phyloP scores from a whole-genome alignment of 2,888 invertebrate genomes.

The Bedellia somnulentella region DNA sequence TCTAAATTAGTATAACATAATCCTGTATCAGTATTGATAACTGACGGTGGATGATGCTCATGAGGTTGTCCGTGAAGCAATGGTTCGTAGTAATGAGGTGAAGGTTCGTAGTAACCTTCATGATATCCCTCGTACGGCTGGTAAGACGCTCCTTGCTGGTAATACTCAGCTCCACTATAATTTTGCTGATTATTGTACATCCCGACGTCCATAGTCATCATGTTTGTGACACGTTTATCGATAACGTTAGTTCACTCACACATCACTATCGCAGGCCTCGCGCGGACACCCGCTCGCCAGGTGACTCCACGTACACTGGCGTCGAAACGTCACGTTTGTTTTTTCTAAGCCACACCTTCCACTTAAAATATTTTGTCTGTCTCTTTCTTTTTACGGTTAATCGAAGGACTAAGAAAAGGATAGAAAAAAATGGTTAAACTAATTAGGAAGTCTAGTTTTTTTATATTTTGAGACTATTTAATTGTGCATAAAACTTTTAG shows the following conservation, averaged over 20 bases:
- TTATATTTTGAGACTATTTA: no score
- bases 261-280: slow-evolving; percentile 33
- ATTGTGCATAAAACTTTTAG: no score
- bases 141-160: slow-evolving; percentile 47
- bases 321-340: slow-evolving; percentile 11
- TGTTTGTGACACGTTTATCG: slow-evolving; percentile 46
- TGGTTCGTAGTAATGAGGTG: slow-evolving; percentile 56
- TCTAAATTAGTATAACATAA: slow-evolving; percentile 89
- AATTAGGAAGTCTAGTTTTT: not conserved
- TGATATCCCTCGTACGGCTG: slow-evolving; percentile 45
- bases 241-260: slow-evolving; percentile 14
- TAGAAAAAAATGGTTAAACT: slow-evolving; percentile 15
- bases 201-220: slow-evolving; percentile 83
- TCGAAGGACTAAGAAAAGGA: slow-evolving; percentile 12
- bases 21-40: slow-evolving; percentile 84
- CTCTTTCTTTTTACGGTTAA: slow-evolving; percentile 28
- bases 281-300: slow-evolving; percentile 40
- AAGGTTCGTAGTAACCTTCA: slow-evolving; percentile 45
- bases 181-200: slow-evolving; percentile 73
- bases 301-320: slow-evolving; percentile 41
- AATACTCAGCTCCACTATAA: slow-evolving; percentile 52
- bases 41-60: slow-evolving; percentile 59
- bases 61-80: slow-evolving; percentile 42
- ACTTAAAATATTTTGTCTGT: slow-evolving; percentile 14
- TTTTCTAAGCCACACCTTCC: slow-evolving; percentile 26